A percentile compares a stretch with the other conserved stretches of the same genome.
phyloP scores from a whole-genome alignment of 2,113 vertebrate genomes.

The Hydropotes inermis region DNA sequence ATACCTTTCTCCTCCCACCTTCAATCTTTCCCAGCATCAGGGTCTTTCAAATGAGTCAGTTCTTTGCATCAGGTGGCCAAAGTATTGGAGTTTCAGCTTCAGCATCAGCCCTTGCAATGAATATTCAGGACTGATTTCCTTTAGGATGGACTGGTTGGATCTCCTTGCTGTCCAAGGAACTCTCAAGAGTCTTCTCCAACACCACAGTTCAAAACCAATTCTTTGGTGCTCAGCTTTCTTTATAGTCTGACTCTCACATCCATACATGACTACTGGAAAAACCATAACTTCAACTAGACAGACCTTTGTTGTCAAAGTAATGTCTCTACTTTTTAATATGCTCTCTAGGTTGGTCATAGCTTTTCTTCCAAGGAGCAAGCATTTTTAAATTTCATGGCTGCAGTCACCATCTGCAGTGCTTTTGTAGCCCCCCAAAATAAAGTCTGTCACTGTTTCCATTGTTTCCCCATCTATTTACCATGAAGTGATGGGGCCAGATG shows the following conservation, averaged over 20 bases:
- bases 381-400: neutral
- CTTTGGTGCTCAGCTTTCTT: neutral
- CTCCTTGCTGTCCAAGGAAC: neutral
- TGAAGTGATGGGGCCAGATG: neutral
- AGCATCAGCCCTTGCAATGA: neutral
- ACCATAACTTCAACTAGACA: neutral
- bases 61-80: neutral
- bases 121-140: neutral
- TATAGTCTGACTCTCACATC: neutral
- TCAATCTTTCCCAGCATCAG: neutral
- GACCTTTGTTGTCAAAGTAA: neutral
- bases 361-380: neutral
- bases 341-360: neutral
- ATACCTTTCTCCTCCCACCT: neutral
- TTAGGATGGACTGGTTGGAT: neutral
- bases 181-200: neutral
- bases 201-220: neutral
- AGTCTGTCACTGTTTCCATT: neutral
- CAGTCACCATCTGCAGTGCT: neutral
- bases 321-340: neutral
- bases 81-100: neutral
- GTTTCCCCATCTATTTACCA: neutral
- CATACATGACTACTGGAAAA: neutral
- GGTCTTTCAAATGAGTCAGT: neutral
- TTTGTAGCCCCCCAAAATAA: neutral